These are phyloP conservation scores for Amblyjoppa proteus DNA, from an alignment of 2,888 invertebrate genomes.

Conservation along the genomic window DNA sequence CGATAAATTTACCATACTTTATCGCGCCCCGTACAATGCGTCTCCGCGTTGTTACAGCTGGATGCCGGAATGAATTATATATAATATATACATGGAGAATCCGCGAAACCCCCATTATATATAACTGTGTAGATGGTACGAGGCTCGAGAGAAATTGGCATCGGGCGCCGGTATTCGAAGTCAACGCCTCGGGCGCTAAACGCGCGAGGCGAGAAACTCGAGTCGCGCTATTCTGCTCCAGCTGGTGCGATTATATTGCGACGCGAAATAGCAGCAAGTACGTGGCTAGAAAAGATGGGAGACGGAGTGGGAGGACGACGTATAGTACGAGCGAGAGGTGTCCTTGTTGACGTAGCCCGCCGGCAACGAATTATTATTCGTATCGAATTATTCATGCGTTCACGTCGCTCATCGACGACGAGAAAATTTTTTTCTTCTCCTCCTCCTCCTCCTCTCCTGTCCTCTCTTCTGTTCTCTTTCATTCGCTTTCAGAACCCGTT, in stretches of 20 bases:
- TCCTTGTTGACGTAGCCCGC: conserved; percentile 38
- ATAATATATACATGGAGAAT: conserved; percentile 31
- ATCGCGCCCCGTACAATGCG: conserved; percentile 74
- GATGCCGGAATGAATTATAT: conserved; percentile 56
- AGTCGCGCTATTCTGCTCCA: conserved; percentile 29
- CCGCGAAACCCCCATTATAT: conserved; percentile 15
- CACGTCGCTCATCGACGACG: conserved; percentile 24
- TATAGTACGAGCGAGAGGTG: background rate
- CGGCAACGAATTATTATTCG: conserved; percentile 51
- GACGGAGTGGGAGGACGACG: background rate
- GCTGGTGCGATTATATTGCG: conserved; percentile 45
- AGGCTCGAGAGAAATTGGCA: conserved; percentile 36
- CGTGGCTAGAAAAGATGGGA: background rate
- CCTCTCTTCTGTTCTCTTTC: background rate
- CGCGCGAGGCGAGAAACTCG: conserved; percentile 23
- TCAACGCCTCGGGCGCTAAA: conserved; percentile 33
- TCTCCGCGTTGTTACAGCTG: conserved; percentile 61
- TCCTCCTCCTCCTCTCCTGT: background rate
- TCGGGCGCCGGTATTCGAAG: background rate
- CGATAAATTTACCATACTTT: conserved; percentile 80
- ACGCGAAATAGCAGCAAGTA: conserved; percentile 44
- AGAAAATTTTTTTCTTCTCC: conserved; percentile 5
- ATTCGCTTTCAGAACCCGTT: background rate
- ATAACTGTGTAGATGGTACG: background rate
- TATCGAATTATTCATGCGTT: conserved; percentile 55